Conservation (phyloP, 2,888 invertebrate genomes). For the Trissoscelio sp. region DNA sequence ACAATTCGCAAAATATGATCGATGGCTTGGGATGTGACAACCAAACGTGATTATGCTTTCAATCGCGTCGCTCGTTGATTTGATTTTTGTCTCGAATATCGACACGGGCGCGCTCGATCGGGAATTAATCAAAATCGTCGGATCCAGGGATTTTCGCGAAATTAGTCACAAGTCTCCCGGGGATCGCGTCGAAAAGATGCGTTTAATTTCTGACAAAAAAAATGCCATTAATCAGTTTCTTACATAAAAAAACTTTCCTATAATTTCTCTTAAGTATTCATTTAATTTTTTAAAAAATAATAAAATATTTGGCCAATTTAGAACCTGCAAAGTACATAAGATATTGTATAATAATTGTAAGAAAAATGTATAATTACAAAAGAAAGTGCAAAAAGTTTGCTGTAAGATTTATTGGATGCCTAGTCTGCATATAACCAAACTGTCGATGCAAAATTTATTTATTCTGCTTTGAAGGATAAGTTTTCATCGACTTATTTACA, state of each 20-base stretch:
- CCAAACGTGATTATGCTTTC: slow-evolving; percentile 52
- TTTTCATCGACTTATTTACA: slow-evolving; percentile 17
- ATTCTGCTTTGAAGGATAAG: not conserved
- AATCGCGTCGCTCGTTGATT: slow-evolving; percentile 48
- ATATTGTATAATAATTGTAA: too few species aligned
- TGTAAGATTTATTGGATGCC: too few species aligned
- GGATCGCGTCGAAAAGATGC: not conserved
- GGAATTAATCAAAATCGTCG: slow-evolving; percentile 36
- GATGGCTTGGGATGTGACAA: slow-evolving; percentile 43
- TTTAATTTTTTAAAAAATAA: too few species aligned
- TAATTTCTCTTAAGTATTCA: too few species aligned
- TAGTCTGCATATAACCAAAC: too few species aligned
- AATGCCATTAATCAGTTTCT: not conserved
- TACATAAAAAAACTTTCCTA: too few species aligned
- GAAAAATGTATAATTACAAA: too few species aligned
- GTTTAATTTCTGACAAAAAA: not conserved
- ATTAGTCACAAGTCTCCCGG: slow-evolving; percentile 14
- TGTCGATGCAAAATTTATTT: not conserved
- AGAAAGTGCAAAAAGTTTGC: too few species aligned
- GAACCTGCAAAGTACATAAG: too few species aligned
- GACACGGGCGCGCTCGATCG: slow-evolving; percentile 22
- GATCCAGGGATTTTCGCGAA: slow-evolving; percentile 19
- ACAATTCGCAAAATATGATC: slow-evolving; percentile 56
- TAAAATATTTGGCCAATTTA: too few species aligned
- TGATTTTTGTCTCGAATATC: slow-evolving; percentile 53